These are phyloP conservation scores for Sebastes reedi DNA, from an alignment of 2,797 vertebrate genomes.

Conservation along the genomic window DNA sequence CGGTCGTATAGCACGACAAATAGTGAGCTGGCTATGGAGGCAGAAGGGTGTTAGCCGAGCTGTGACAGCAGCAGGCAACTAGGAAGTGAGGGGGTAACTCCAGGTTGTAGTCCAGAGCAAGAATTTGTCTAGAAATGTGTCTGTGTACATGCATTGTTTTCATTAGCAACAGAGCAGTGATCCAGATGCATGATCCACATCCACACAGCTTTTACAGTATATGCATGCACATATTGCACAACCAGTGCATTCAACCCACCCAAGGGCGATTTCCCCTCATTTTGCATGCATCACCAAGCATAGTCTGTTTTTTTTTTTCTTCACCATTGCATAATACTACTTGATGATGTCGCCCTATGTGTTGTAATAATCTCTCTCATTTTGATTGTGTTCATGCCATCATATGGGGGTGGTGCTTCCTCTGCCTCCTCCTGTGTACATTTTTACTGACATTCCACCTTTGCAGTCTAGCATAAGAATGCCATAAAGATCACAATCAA, in stretches of 20 bases:
- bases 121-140: conserved; percentile 35
- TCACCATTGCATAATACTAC: conserved; percentile 54
- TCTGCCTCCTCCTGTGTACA: conserved; percentile 41
- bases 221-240: conserved; percentile 68
- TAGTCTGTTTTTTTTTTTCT: conserved; percentile 21
- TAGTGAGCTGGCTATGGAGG: conserved; percentile 57
- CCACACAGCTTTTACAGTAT: conserved; percentile 35
- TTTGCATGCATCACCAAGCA: conserved; percentile 69
- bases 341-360: conserved; percentile 30
- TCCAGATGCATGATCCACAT: conserved; percentile 34
- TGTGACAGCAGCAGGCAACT: conserved; percentile 80
- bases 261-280: conserved; percentile 57
- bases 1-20: conserved; percentile 17
- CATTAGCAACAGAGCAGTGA: conserved; percentile 2
- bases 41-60: conserved; percentile 84
- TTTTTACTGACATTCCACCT: conserved; percentile 73
- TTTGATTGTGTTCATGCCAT: conserved; percentile 32
- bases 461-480: conserved; percentile 70
- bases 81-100: conserved; percentile 87
- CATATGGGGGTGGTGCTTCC: conserved; percentile 53
- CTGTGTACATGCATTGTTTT: conserved; percentile 2
- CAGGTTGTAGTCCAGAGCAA: conserved; percentile 39
- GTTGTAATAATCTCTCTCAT: conserved; percentile 31
- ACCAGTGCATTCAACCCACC: conserved; percentile 51
- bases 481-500: conserved; percentile 72